Percentiles rank a stretch among this genome's conserved stretches.
phyloP scores from a whole-genome alignment of 2,888 invertebrate species.

The Platerodrilus igneus region DNA sequence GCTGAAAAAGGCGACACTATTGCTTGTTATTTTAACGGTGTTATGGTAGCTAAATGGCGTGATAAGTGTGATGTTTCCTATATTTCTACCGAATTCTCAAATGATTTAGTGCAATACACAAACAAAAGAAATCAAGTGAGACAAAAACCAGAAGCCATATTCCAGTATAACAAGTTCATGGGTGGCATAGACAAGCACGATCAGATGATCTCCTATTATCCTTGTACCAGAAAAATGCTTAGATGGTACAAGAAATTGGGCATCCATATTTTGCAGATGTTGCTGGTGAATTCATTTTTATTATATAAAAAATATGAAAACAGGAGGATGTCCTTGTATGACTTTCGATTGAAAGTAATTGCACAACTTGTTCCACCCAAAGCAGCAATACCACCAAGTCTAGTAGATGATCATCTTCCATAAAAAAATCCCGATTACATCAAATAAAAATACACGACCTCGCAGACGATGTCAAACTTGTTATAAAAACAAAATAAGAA shows the following conservation, averaged over 20 bases:
- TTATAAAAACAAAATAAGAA: too few species aligned
- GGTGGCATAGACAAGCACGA: slow-evolving; percentile 24
- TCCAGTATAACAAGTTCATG: slow-evolving; percentile 26
- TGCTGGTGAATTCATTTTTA: not conserved
- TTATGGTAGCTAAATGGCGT: slow-evolving; percentile 25
- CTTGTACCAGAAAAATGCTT: slow-evolving; percentile 16
- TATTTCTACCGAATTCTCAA: slow-evolving; percentile 25
- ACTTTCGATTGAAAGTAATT: not conserved
- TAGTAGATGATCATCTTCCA: too few species aligned
- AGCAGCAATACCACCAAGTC: not conserved
- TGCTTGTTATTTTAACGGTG: slow-evolving; percentile 8
- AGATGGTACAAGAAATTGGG: too few species aligned
- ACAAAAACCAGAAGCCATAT: slow-evolving; percentile 24
- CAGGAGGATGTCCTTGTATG: not conserved
- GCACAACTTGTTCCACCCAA: not conserved
- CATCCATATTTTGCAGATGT: slow-evolving; percentile 1
- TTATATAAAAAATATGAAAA: not conserved
- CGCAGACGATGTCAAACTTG: too few species aligned
- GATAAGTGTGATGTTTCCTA: slow-evolving; percentile 25
- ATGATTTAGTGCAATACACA: slow-evolving; percentile 13
- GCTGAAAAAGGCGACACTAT: slow-evolving; percentile 13
- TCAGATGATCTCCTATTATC: slow-evolving; percentile 27
- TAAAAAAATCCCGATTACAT: too few species aligned
- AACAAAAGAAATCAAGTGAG: slow-evolving; percentile 11
- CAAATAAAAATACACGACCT: too few species aligned